Percentiles rank a stretch among this genome's conserved stretches.
phyloP scores from a whole-genome alignment of 1,140 invertebrate species.

The Aleiodes sp. region DNA sequence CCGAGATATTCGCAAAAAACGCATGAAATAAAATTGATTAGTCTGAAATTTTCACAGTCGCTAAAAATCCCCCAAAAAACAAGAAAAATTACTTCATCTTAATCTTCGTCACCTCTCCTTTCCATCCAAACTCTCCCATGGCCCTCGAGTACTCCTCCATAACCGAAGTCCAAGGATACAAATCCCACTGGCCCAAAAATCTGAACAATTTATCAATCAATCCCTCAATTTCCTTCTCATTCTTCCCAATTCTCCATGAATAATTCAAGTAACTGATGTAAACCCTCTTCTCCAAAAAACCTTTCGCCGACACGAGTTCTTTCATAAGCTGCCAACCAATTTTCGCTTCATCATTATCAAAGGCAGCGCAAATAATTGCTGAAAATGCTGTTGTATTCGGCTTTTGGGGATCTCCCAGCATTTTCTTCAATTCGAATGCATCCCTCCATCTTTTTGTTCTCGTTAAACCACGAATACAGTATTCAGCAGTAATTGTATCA shows the following conservation, averaged over 20 bases:
- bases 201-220: slow-evolving; percentile 65
- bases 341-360: slow-evolving; percentile 66
- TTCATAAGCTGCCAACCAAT: slow-evolving; percentile 68
- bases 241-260: slow-evolving; percentile 60
- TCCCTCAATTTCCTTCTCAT: slow-evolving; percentile 51
- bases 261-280: slow-evolving; percentile 64
- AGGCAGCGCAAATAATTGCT: slow-evolving; percentile 66
- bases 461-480: slow-evolving; percentile 70
- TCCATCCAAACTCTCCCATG: slow-evolving; percentile 1
- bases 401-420: slow-evolving; percentile 62
- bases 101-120: not conserved
- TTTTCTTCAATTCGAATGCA: slow-evolving; percentile 69
- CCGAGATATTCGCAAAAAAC: too few species aligned
- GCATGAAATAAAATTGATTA: too few species aligned
- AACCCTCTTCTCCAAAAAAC: slow-evolving; percentile 43
- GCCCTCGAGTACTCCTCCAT: slow-evolving; percentile 36
- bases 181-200: slow-evolving; percentile 50
- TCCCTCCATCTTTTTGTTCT: slow-evolving; percentile 72
- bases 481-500: slow-evolving; percentile 69
- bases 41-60: too few species aligned
- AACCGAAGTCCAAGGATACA: slow-evolving; percentile 46
- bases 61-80: too few species aligned
- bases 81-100: not conserved
- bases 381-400: slow-evolving; percentile 52
- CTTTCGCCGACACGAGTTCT: slow-evolving; percentile 52